Conservation (phyloP, 2,888 invertebrate genomes). For the Drosophila lutescens region DNA sequence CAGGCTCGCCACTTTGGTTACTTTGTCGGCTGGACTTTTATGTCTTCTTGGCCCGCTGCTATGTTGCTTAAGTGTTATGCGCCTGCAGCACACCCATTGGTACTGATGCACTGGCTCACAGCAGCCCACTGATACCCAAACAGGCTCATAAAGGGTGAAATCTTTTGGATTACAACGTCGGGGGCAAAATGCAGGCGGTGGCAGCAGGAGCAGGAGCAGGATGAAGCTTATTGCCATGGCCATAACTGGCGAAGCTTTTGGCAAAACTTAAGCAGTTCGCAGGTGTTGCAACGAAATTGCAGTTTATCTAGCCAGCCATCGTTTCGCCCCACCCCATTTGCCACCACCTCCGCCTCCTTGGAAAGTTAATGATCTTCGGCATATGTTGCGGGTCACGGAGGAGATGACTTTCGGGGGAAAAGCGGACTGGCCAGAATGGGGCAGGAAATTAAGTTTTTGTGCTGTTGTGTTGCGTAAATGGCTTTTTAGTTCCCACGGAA, state of each 20-base stretch:
- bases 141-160: slow-evolving; percentile 64
- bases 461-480: slow-evolving; percentile 77
- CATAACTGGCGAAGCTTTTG: slow-evolving; percentile 66
- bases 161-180: slow-evolving; percentile 73
- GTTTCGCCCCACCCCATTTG: slow-evolving; percentile 5
- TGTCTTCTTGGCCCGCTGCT: slow-evolving; percentile 42
- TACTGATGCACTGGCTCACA: slow-evolving; percentile 14
- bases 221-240: slow-evolving; percentile 54
- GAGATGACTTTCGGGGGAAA: slow-evolving; percentile 7
- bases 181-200: slow-evolving; percentile 52
- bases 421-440: slow-evolving; percentile 10
- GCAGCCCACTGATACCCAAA: slow-evolving; percentile 3
- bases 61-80: slow-evolving; percentile 77
- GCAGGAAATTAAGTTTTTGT: slow-evolving; percentile 75
- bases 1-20: slow-evolving; percentile 18
- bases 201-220: slow-evolving; percentile 21
- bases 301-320: slow-evolving; percentile 68
- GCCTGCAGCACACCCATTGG: slow-evolving; percentile 56
- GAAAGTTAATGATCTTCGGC: slow-evolving; percentile 75
- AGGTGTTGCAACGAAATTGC: slow-evolving; percentile 78
- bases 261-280: slow-evolving; percentile 73
- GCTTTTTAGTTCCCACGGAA: slow-evolving; percentile 75
- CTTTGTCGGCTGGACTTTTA: slow-evolving; percentile 65
- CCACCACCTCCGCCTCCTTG: background rate
- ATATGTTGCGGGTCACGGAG: slow-evolving; percentile 71